Base-by-base conservation (phyloP, 2,797 vertebrate genomes). In the Acanthurus tractus region DNA sequence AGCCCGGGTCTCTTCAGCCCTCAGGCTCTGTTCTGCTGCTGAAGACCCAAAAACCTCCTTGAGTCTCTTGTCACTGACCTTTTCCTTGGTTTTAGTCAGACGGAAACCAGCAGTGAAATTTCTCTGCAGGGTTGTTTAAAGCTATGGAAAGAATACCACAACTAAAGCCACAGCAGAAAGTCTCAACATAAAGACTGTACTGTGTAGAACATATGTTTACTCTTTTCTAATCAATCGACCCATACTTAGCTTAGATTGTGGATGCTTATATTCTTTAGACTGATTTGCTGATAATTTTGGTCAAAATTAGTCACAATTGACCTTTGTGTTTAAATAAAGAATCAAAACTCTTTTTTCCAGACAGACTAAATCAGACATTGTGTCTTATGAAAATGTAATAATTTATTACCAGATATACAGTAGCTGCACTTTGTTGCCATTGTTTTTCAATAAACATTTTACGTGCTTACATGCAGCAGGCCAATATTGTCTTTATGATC, bases 1-100 rank as follows among this genome's bases (percentile, higher is more conserved):
- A 50, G 40, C 25, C 29, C 11, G 42, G 9, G 62, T 66, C 49
- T 67, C 49, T 56, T 62, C 49, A 25, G 52, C 23, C 70, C 69
- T 73, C 36, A 7, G 72, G 42, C 61, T 84, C 54, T n/a, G 25
- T 53, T 46, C 52, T 63, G 45, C 44, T 53, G 64, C 76, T 25
- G 29, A 46, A 62, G 42, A 18, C n/a, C 38, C 8, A 17, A 62
- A 34, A 50, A 38, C 7, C 61, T 59, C 38, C 10, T 20, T 15
- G 20, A 53, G 44, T 66, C 34, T 61, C 20, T 53, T 38, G 48
- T 52, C 53, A 4, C 50, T 78, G 50, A 81, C 67, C 55, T 77
- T 74, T 67, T 34, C 25, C 65, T 59, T 69, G 42, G 20, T 71
- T 53, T 29, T 9, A 48, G 25, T 29, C 25, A 29, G 25, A 29